phyloP scores from a whole-genome alignment of 2,797 vertebrate genomes.

The Falco peregrinus region DNA sequence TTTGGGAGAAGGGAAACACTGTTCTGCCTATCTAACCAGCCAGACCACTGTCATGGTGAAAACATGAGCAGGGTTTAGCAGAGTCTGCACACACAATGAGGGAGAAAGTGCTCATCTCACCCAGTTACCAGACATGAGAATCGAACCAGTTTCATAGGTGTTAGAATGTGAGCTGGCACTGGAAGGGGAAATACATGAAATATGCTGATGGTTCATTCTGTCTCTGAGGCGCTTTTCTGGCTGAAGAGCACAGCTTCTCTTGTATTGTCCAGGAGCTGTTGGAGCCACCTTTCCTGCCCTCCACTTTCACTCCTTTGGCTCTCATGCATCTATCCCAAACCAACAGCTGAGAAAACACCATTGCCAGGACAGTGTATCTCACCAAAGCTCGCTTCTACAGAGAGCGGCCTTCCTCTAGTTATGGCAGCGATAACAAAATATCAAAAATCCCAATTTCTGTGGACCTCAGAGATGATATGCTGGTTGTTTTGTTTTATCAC shows the following conservation, averaged over 20 bases:
- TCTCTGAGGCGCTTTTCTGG: not conserved
- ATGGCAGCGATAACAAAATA: constrained; percentile 9
- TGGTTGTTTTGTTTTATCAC: constrained; percentile 15
- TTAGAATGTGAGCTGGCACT: not conserved
- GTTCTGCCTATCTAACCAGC: not conserved
- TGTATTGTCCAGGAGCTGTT: not conserved
- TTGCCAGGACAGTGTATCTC: not conserved
- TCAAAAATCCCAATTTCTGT: not conserved
- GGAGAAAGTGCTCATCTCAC: not conserved
- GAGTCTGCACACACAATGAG: not conserved
- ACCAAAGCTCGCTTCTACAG: not conserved
- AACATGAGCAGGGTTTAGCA: not conserved
- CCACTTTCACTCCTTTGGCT: not conserved
- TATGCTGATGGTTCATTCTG: not conserved
- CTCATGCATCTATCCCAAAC: not conserved
- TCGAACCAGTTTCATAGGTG: not conserved
- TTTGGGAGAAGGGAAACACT: not conserved
- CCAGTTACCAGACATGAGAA: not conserved
- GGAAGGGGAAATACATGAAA: not conserved
- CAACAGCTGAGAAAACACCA: not conserved
- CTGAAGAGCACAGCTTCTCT: not conserved
- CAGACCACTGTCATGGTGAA: not conserved
- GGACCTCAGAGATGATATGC: not conserved
- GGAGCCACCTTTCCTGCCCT: not conserved
- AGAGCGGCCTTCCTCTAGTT: not conserved